Conservation (phyloP, 2,113 vertebrate genomes). For the Carollia perspicillata region DNA sequence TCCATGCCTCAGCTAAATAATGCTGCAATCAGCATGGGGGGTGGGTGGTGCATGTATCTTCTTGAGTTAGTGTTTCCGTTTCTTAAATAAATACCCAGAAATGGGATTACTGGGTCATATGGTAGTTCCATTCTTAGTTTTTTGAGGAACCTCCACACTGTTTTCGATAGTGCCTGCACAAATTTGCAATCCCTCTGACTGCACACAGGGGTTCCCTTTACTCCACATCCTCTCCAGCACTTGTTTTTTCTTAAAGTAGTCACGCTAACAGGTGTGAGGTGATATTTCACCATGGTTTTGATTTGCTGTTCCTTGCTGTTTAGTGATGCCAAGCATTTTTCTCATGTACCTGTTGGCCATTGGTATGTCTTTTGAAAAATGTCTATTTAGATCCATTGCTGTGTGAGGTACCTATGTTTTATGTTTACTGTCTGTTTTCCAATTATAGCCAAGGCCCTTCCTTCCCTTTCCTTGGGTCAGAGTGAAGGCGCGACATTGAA, state of each 20-base stretch:
- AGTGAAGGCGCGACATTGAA: not conserved
- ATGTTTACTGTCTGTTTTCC: not conserved
- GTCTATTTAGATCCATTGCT: not conserved
- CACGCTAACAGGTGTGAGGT: not conserved
- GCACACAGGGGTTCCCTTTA: not conserved
- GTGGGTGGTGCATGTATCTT: not conserved
- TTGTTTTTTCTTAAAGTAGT: not conserved
- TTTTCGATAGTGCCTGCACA: not conserved
- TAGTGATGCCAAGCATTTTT: not conserved
- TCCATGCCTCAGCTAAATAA: not conserved
- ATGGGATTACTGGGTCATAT: not conserved
- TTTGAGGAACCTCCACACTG: not conserved
- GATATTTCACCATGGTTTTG: not conserved
- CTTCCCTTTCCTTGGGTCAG: not conserved
- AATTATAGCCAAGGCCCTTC: not conserved
- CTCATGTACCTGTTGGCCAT: not conserved
- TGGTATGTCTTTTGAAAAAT: not conserved
- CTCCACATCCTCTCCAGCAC: not conserved
- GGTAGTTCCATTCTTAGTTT: not conserved
- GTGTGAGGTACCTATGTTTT: not conserved
- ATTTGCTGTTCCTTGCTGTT: not conserved
- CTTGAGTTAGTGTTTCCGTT: not conserved
- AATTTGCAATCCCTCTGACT: not conserved
- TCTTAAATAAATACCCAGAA: not conserved
- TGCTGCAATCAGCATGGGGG: not conserved